Conservation (phyloP, 2,797 vertebrate species). For the Girardinus metallicus region DNA sequence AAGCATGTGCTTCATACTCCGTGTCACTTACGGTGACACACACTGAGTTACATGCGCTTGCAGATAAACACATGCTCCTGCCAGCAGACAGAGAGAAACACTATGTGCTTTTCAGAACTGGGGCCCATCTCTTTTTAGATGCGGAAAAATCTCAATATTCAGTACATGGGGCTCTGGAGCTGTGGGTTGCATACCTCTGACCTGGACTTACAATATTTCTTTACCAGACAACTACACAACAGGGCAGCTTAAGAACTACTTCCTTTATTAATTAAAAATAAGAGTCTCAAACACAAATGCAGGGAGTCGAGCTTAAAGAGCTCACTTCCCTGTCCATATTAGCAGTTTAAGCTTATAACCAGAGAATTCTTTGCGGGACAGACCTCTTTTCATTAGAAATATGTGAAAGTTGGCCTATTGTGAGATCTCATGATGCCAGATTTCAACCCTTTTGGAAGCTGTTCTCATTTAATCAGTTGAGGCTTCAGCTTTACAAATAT, state of each 20-base stretch:
- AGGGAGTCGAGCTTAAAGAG: not conserved
- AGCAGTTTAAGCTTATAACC: not conserved
- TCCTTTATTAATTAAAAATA: not conserved
- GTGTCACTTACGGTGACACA: too few relatives aligned
- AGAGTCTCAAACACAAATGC: not conserved
- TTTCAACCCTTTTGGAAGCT: not conserved
- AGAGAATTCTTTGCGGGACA: not conserved
- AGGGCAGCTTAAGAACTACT: not conserved
- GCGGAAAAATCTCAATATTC: not conserved
- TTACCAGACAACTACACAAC: not conserved
- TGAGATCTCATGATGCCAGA: not conserved
- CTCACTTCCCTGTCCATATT: not conserved
- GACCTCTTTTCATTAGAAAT: not conserved
- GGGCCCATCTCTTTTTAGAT: not conserved
- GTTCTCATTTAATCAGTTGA: not conserved
- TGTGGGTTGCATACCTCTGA: not conserved
- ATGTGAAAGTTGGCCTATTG: not conserved
- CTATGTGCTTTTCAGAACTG: not conserved
- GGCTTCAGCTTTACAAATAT: not conserved
- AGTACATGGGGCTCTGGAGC: too few relatives aligned
- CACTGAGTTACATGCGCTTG: too few relatives aligned
- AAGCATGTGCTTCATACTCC: too few relatives aligned
- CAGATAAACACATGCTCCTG: too few relatives aligned
- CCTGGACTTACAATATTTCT: not conserved
- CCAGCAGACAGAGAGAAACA: too few relatives aligned